phyloP scores from a whole-genome alignment of 2,797 vertebrate genomes.

The Galaxias olidus region DNA sequence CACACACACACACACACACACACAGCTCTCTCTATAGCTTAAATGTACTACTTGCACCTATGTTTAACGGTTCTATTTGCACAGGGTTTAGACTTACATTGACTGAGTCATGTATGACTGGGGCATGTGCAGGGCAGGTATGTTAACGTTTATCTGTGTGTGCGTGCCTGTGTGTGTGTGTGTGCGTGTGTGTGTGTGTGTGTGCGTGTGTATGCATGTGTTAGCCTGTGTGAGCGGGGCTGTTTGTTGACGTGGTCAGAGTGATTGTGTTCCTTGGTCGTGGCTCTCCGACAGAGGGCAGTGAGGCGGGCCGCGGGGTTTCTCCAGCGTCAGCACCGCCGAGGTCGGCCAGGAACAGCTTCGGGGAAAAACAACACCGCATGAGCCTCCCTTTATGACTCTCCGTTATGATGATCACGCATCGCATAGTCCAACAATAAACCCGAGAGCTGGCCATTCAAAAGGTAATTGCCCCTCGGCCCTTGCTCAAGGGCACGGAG shows the following conservation, averaged over 20 bases:
- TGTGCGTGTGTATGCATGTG: background rate
- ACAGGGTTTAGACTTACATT: too few species aligned
- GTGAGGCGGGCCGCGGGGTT: constrained; percentile 51
- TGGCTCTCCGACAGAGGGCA: constrained; percentile 71
- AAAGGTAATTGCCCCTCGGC: constrained; percentile 12
- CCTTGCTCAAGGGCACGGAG: background rate
- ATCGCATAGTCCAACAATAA: constrained; percentile 33
- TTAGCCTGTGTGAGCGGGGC: too few species aligned
- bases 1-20: too few species aligned
- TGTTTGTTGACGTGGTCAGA: too few species aligned
- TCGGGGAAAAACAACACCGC: constrained; percentile 12
- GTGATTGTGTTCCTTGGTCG: constrained; percentile 19
- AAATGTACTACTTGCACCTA: too few species aligned
- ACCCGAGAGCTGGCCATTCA: constrained; percentile 20
- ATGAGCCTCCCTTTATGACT: constrained; percentile 35
- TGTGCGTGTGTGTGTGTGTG: background rate
- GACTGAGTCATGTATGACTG: too few species aligned
- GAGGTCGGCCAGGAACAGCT: constrained; percentile 6
- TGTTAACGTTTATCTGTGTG: background rate
- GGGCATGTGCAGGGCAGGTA: too few species aligned
- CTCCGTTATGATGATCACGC: constrained; percentile 26
- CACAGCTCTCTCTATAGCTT: too few species aligned
- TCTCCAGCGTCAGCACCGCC: constrained; percentile 56
- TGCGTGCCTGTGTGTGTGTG: background rate
- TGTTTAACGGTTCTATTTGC: too few species aligned